Conservation (phyloP, 2,113 vertebrate genomes). For the Pedetes capensis region DNA sequence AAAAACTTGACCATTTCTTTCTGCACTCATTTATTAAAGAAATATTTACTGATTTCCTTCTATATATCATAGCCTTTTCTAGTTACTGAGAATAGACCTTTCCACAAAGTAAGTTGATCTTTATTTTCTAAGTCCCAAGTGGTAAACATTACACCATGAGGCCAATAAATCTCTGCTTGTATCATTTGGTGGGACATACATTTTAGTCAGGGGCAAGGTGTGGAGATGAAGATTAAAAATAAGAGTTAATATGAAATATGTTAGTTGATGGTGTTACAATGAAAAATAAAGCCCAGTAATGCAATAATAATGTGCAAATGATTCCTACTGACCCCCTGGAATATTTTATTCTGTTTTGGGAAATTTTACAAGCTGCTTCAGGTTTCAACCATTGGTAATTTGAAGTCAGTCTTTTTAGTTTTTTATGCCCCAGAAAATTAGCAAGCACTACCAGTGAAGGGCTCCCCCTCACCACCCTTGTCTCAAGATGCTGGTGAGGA, state of each 20-base stretch:
- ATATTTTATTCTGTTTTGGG: background rate
- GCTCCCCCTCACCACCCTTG: accelerated
- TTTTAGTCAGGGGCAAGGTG: background rate
- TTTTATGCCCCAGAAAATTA: background rate
- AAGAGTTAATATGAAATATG: background rate
- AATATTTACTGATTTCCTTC: background rate
- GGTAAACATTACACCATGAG: accelerated
- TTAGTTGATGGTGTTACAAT: background rate
- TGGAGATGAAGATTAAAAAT: background rate
- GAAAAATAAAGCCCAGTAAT: no score
- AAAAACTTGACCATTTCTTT: background rate
- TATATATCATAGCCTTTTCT: background rate
- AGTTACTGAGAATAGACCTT: background rate
- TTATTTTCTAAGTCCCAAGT: background rate
- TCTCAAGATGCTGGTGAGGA: background rate
- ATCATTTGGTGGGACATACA: background rate
- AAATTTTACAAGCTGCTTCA: background rate
- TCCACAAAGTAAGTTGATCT: background rate
- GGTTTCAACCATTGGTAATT: background rate
- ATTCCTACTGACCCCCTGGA: background rate
- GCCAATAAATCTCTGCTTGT: background rate
- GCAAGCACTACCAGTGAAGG: background rate
- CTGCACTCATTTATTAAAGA: background rate
- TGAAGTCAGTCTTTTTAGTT: background rate
- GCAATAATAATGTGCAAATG: no score